Evolutionary conservation across 2,113 vertebrate species (phyloP).

Genomic region (Perca flavescens): DNA sequence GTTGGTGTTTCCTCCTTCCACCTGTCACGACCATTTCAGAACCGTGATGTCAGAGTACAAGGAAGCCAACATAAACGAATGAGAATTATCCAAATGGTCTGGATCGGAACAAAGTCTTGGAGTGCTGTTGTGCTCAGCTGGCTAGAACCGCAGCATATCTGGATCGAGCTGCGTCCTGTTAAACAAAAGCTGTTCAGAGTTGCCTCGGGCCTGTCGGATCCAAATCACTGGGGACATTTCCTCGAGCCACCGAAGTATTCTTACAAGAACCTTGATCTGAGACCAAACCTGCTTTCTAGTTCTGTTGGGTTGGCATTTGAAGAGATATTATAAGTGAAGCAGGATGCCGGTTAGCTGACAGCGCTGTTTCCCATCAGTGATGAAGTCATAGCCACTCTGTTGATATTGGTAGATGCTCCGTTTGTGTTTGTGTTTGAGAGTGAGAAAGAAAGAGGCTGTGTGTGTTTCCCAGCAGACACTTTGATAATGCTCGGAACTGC

Average conservation of each 20-base stretch:
- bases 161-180: conserved; percentile 40
- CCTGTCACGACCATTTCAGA: conserved; percentile 50
- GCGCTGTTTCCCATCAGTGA: conserved; percentile 65
- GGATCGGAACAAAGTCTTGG: conserved; percentile 33
- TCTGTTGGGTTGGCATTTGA: conserved; percentile 22
- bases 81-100: conserved; percentile 40
- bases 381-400: conserved; percentile 71
- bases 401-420: conserved; percentile 71
- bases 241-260: conserved; percentile 30
- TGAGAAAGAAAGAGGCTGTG: conserved; percentile 52
- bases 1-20: conserved; percentile 50
- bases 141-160: conserved; percentile 27
- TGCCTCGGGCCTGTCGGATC: neutral
- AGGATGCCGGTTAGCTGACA: conserved; percentile 46
- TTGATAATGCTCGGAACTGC: conserved; percentile 60
- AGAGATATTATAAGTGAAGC: conserved; percentile 34
- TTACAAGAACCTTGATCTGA: conserved; percentile 29
- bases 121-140: conserved; percentile 28
- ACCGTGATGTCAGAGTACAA: conserved; percentile 44
- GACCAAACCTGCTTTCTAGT: conserved; percentile 12
- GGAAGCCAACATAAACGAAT: conserved; percentile 48
- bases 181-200: conserved; percentile 18
- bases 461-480: conserved; percentile 71
- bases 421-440: conserved; percentile 61
- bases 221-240: conserved; percentile 10